Base-by-base conservation (phyloP, 2,113 vertebrate species). In the Craseonycteris thonglongyai region DNA sequence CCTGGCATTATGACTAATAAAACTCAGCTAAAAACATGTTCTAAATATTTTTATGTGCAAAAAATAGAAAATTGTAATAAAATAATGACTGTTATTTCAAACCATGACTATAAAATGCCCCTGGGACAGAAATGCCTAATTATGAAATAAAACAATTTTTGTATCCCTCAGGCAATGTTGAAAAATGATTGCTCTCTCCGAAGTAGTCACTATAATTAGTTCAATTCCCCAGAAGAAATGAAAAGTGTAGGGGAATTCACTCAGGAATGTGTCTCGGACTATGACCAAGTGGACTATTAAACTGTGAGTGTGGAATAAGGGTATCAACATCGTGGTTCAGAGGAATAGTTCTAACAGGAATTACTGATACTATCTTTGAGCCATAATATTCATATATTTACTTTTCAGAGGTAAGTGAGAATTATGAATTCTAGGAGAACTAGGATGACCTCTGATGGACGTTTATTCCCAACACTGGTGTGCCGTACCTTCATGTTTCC, bases 111-210 rank as follows among this genome's bases (percentile, higher is more conserved):
- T 97, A 98, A 97, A 98, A 96, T 97, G 72, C 89, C 93, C 88
- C 22, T 13, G 91, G 83, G 97, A 98, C 93, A 96, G 87, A 98
- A 98, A 85, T 92, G 93, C 94, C 97, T 98, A 98, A 97, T 97
- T 98, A 98, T 95, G 80, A 97, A 98, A 97, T 97, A 96, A 95
- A 91, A 96, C 92, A 97, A 98, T 97, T 98, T 97, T 12, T 88
- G 82, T 96, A 94, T 6, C 92, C 98, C 97, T 97, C 91, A 94
- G 97, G 97, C 97, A 97, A 96, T 92, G 35, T 97, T 98, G 98
- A 96, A 96, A 95, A 97, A 97, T 97, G 96, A 90, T 96, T 96
- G 95, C 97, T 98, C 47, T 97, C 87, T 98, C 93, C 74, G 94
- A 91, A 97, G 90, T 88, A 97, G 96, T 98, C 85, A 0, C 93